These are phyloP conservation scores for Notiomystis cincta DNA, from an alignment of 2,113 vertebrate species.

Conservation along the genomic window DNA sequence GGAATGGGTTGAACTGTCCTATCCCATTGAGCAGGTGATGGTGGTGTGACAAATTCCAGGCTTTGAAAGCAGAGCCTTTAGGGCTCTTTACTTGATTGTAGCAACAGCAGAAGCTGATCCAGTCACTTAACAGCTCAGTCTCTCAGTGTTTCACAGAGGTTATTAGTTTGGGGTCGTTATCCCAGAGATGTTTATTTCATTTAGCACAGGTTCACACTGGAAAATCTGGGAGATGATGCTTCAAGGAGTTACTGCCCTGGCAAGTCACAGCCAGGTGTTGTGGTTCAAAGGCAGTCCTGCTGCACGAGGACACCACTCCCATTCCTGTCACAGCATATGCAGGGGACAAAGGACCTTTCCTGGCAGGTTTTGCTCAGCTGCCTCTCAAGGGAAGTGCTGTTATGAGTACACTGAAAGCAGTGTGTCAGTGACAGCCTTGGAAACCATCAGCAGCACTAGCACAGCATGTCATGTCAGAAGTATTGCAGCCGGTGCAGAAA, in stretches of 20 bases:
- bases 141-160: background rate
- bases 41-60: background rate
- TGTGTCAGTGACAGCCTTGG: background rate
- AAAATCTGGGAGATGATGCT: background rate
- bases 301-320: background rate
- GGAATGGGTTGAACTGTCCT: background rate
- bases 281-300: background rate
- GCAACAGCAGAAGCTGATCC: background rate
- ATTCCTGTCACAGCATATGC: background rate
- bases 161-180: background rate
- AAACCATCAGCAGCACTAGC: background rate
- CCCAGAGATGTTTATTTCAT: background rate
- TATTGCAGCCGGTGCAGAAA: background rate
- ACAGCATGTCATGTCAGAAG: background rate
- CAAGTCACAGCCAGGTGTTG: background rate
- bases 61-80: background rate
- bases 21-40: background rate
- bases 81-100: background rate
- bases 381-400: background rate
- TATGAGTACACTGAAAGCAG: background rate
- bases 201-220: background rate
- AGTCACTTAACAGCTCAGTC: background rate
- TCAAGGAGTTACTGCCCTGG: background rate
- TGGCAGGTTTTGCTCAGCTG: background rate
- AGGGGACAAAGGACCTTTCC: background rate